phyloP scores from a whole-genome alignment of 2,888 invertebrate species.

The Drosophila subsilvestris region DNA sequence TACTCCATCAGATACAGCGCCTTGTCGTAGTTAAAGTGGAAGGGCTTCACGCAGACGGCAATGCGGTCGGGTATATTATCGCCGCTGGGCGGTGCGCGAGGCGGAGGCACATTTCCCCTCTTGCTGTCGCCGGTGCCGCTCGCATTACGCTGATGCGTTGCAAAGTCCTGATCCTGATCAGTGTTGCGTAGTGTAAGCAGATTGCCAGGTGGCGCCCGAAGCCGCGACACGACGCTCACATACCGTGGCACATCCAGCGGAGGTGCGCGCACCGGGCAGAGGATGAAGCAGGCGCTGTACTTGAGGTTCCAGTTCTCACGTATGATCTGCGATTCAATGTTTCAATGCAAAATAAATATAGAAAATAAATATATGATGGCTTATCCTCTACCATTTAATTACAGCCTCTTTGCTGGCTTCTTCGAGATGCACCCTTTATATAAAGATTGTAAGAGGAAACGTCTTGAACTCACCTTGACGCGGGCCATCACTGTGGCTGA shows the following conservation, averaged over 20 bases:
- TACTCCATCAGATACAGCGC: conserved; percentile 94
- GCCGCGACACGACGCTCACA: conserved; percentile 89
- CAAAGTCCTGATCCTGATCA: conserved; percentile 84
- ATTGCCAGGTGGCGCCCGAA: conserved; percentile 87
- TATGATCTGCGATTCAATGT: conserved; percentile 87
- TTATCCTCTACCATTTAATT: too few species aligned
- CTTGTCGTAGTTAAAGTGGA: conserved; percentile 95
- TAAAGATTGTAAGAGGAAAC: neutral
- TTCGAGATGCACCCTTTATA: too few species aligned
- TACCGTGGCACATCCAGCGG: conserved; percentile 87
- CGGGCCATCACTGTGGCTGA: conserved; percentile 90
- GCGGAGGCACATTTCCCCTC: conserved; percentile 14
- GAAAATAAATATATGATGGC: neutral
- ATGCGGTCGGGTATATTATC: conserved; percentile 85
- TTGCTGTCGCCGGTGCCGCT: conserved; percentile 12
- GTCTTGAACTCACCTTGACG: conserved; percentile 87
- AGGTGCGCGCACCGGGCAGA: conserved; percentile 89
- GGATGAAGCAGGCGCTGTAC: conserved; percentile 95
- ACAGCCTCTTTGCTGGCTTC: too few species aligned
- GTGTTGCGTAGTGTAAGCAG: conserved; percentile 87
- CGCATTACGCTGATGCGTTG: conserved; percentile 3
- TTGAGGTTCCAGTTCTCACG: conserved; percentile 97
- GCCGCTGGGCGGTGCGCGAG: conserved; percentile 64
- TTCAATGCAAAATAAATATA: conserved; percentile 11
- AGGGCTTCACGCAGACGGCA: conserved; percentile 95